These are phyloP conservation scores for Pseudomyrmex gracilis DNA, from an alignment of 1,140 invertebrate species.

Conservation along the genomic window DNA sequence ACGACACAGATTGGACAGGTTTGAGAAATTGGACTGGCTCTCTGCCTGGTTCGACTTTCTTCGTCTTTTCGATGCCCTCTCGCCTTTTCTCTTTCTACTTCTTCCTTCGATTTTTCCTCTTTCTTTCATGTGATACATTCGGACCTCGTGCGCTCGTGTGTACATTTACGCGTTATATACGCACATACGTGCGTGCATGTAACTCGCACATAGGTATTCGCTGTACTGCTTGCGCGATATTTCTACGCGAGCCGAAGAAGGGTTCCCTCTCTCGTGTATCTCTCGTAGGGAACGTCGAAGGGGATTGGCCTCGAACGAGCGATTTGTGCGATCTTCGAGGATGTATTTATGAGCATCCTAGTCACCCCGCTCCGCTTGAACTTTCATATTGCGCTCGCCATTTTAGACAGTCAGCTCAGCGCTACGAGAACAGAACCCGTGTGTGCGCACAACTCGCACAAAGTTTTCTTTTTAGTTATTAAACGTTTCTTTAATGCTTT, in stretches of 20 bases:
- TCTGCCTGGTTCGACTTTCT: constrained; percentile 75
- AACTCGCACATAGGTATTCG: constrained; percentile 26
- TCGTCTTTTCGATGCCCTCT: constrained; percentile 62
- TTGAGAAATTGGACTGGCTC: constrained; percentile 86
- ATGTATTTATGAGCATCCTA: constrained; percentile 81
- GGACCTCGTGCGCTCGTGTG: constrained; percentile 55
- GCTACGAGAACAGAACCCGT: not conserved
- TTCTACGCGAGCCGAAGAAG: constrained; percentile 71
- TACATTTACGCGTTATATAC: constrained; percentile 6
- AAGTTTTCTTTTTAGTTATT: constrained; percentile 13
- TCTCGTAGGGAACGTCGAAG: constrained; percentile 70
- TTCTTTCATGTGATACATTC: constrained; percentile 51
- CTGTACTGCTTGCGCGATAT: constrained; percentile 50
- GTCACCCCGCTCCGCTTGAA: constrained; percentile 64
- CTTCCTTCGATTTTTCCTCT: not conserved
- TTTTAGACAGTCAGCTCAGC: constrained; percentile 50
- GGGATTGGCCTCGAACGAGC: constrained; percentile 75
- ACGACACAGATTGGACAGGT: constrained; percentile 86
- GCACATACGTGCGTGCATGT: constrained; percentile 56
- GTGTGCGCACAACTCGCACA: constrained; percentile 18
- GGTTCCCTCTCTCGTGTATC: constrained; percentile 71
- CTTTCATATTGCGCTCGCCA: constrained; percentile 71
- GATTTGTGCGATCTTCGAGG: constrained; percentile 80
- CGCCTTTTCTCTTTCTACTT: constrained; percentile 53
- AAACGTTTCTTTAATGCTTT: not conserved